A percentile compares a stretch with the other conserved stretches of the same genome.
Conservation (phyloP, 2,113 vertebrate genomes). For the Muntiacus reevesi region DNA sequence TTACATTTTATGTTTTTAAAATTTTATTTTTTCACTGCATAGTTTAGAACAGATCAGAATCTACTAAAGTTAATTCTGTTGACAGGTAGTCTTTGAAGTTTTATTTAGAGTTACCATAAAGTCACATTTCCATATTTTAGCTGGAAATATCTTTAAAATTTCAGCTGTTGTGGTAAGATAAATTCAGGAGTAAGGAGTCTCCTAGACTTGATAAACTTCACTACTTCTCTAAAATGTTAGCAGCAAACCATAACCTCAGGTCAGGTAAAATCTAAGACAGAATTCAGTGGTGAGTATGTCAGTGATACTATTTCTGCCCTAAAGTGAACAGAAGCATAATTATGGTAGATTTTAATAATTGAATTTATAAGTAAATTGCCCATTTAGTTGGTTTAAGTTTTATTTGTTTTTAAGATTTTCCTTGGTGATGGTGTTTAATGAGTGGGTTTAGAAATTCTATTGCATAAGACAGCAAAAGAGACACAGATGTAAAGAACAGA, state of each 20-base stretch:
- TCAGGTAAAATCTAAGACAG: conserved; percentile 2
- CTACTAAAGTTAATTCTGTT: not conserved
- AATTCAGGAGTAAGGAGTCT: not conserved
- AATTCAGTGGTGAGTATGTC: not conserved
- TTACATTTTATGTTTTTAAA: not conserved
- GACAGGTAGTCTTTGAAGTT: not conserved
- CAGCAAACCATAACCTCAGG: not conserved
- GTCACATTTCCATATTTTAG: not conserved
- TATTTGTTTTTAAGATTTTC: not conserved
- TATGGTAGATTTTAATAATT: not conserved
- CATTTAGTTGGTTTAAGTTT: not conserved
- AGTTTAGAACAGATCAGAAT: not conserved
- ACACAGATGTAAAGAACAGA: not conserved
- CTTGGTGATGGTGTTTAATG: not conserved
- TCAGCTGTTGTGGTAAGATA: not conserved
- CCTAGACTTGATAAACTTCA: not conserved
- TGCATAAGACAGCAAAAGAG: not conserved
- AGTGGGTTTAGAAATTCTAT: not conserved
- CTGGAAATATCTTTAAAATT: not conserved
- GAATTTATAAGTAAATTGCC: not conserved
- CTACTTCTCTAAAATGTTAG: not conserved
- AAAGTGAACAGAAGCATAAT: not conserved
- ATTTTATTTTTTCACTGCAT: not conserved
- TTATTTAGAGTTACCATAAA: not conserved
- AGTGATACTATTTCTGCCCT: not conserved